Evolutionary conservation across 1,140 invertebrate species (phyloP).

Genomic region (Drosophila simulans): DNA sequence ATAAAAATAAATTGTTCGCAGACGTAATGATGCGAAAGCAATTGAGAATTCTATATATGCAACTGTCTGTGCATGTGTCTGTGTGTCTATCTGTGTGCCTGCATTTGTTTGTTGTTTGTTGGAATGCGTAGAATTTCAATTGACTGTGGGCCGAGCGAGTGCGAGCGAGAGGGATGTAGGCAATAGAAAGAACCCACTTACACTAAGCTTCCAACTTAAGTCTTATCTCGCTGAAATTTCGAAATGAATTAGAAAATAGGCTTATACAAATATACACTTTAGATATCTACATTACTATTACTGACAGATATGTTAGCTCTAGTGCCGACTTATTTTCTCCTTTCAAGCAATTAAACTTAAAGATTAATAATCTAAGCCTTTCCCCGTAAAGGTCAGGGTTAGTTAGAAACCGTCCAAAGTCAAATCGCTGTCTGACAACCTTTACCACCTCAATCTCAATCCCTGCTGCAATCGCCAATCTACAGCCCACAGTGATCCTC

Average conservation of each 20-base stretch:
- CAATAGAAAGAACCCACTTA: constrained; percentile 19
- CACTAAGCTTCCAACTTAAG: neutral
- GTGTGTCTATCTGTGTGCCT: constrained; percentile 31
- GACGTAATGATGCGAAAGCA: constrained; percentile 82
- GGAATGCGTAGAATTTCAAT: constrained; percentile 82
- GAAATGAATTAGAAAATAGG: no score
- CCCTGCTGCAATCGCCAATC: constrained; percentile 5
- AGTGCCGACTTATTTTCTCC: neutral
- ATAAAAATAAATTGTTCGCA: constrained; percentile 83
- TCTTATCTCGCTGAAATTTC: no score
- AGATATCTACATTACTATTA: no score
- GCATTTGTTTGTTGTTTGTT: constrained; percentile 78
- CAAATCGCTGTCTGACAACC: constrained; percentile 25
- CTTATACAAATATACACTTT: no score
- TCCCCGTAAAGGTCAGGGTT: neutral
- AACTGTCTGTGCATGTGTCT: constrained; percentile 50
- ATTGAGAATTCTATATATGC: constrained; percentile 82
- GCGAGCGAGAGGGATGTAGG: constrained; percentile 3
- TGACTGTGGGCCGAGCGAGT: constrained; percentile 63
- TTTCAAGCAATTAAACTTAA: neutral
- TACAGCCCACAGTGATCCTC: constrained; percentile 27
- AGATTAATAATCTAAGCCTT: neutral
- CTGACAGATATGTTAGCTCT: no score
- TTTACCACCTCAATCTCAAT: constrained; percentile 34
- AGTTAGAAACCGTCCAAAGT: constrained; percentile 21